Conservation (phyloP, 2,888 invertebrate species). For the Hydropsyche betteni region DNA sequence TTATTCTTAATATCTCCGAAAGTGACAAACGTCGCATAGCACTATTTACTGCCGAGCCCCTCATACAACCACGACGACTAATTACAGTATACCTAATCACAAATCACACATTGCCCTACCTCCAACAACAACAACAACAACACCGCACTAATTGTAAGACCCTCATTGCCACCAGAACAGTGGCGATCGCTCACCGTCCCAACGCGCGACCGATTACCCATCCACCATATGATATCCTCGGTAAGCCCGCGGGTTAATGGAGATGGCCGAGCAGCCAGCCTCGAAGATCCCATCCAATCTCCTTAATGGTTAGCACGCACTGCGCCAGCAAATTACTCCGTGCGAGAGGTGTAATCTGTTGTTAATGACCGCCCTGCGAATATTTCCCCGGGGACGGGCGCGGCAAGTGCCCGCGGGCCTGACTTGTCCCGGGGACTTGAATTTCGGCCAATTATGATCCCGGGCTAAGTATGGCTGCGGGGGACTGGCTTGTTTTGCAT, state of each 20-base stretch:
- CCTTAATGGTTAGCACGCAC: conserved; percentile 37
- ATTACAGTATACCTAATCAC: too few relatives aligned
- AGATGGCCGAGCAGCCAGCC: neutral
- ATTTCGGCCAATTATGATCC: conserved; percentile 8
- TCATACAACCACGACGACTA: too few relatives aligned
- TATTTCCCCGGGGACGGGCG: conserved; percentile 28
- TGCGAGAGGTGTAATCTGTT: conserved; percentile 38
- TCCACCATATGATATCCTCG: too few relatives aligned
- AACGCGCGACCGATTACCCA: too few relatives aligned
- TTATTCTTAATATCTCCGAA: too few relatives aligned
- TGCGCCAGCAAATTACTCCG: conserved; percentile 32
- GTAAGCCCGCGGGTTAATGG: conserved; percentile 4
- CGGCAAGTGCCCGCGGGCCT: neutral
- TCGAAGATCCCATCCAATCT: conserved; percentile 16
- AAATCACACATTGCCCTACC: too few relatives aligned
- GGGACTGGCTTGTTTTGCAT: neutral
- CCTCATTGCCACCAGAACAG: neutral
- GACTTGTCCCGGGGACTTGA: neutral
- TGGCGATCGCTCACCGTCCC: neutral
- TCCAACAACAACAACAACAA: too few relatives aligned
- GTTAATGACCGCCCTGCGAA: conserved; percentile 42
- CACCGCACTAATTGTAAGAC: too few relatives aligned
- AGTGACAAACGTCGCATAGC: too few relatives aligned
- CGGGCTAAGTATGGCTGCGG: neutral
- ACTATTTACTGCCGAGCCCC: too few relatives aligned